Percentiles rank a stretch among this genome's conserved stretches.
Evolutionary conservation across 1,140 invertebrate species (phyloP).

Genomic region (Aphelenchoides besseyi): DNA sequence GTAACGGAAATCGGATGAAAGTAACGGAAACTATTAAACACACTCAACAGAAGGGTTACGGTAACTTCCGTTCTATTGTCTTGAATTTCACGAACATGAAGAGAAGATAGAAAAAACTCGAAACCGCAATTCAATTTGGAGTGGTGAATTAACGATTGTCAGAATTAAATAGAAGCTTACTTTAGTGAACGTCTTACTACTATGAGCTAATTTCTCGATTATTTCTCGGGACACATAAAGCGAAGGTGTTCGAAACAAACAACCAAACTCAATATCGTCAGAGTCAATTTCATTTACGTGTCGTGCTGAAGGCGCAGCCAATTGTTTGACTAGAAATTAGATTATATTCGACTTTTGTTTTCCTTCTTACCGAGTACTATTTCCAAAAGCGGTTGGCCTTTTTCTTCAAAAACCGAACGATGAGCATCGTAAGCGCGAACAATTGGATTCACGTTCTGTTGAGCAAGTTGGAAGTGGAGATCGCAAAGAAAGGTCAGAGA

Average conservation of each 20-base stretch:
- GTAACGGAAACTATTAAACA: background rate
- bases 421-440: background rate
- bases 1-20: background rate
- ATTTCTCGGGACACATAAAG: slow-evolving; percentile 20
- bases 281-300: background rate
- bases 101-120: no score
- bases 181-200: slow-evolving; percentile 35
- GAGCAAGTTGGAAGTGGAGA: slow-evolving; percentile 3
- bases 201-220: slow-evolving; percentile 29
- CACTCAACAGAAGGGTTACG: no score
- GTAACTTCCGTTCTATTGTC: background rate
- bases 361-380: slow-evolving; percentile 10
- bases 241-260: slow-evolving; percentile 12
- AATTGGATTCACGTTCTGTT: slow-evolving; percentile 11
- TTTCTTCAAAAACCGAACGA: background rate
- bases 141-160: no score
- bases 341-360: background rate
- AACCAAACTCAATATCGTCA: slow-evolving; percentile 13
- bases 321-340: background rate
- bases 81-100: background rate
- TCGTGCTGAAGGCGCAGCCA: slow-evolving; percentile 7
- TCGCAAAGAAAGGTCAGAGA: slow-evolving; percentile 8
- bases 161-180: slow-evolving; percentile 23
- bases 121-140: no score
- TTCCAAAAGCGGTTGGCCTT: background rate